Percentiles rank a stretch among this genome's conserved stretches.
Conservation (phyloP, 1,140 invertebrate species). For the Trichogramma pretiosum region DNA sequence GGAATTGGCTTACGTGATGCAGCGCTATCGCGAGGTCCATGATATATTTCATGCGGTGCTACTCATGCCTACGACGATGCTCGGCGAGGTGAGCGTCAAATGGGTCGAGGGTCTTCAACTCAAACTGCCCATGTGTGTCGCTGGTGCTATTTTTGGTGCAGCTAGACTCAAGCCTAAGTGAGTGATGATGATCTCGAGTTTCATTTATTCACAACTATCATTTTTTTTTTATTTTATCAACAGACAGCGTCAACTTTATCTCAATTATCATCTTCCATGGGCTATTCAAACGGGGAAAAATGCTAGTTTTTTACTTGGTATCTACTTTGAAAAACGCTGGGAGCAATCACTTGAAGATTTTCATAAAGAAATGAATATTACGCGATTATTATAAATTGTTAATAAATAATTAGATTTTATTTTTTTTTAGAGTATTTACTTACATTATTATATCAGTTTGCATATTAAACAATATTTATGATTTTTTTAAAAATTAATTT, state of each 20-base stretch:
- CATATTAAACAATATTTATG: too few species aligned
- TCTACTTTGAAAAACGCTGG: slow-evolving; percentile 93
- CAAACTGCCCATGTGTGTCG: slow-evolving; percentile 81
- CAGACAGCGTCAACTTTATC: slow-evolving; percentile 73
- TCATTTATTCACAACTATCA: not conserved
- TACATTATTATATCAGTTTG: too few species aligned
- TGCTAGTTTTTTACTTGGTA: slow-evolving; percentile 66
- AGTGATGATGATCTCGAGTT: slow-evolving; percentile 17
- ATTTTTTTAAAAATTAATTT: too few species aligned
- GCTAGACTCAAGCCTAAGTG: slow-evolving; percentile 71
- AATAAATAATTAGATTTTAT: too few species aligned
- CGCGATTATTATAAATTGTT: slow-evolving; percentile 22
- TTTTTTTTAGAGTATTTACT: too few species aligned
- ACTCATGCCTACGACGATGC: slow-evolving; percentile 92
- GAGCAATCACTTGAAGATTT: slow-evolving; percentile 78
- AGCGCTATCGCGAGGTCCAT: slow-evolving; percentile 92
- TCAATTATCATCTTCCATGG: slow-evolving; percentile 78
- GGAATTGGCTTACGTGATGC: slow-evolving; percentile 91
- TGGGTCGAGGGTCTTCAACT: slow-evolving; percentile 94
- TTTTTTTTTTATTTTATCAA: slow-evolving; percentile 23
- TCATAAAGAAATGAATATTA: slow-evolving; percentile 65
- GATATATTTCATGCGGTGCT: slow-evolving; percentile 88
- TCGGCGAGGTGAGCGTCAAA: slow-evolving; percentile 91
- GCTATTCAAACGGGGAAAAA: slow-evolving; percentile 70
- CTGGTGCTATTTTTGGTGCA: slow-evolving; percentile 79